These are phyloP conservation scores for Hydra vulgaris DNA, from an alignment of 30 jellyfish, hydroid and myxozoan species.

Conservation along the genomic window DNA sequence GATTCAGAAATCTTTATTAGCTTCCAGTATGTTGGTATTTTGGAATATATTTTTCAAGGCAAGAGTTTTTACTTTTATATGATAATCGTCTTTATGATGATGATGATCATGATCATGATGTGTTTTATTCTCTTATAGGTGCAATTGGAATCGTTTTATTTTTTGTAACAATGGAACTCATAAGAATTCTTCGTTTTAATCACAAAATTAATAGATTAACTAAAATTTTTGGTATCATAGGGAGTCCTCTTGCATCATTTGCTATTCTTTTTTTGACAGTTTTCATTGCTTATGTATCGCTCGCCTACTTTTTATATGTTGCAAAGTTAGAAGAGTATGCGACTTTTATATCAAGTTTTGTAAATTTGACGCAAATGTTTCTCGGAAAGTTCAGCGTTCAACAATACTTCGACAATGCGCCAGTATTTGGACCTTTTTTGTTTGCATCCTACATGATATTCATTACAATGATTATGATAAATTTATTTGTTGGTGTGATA, in stretches of 20 bases:
- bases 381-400: slow-evolving; percentile 69
- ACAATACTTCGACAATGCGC: slow-evolving; percentile 48
- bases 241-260: slow-evolving; percentile 72
- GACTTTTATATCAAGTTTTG: slow-evolving; percentile 36
- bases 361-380: slow-evolving; percentile 70
- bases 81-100: neutral
- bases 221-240: slow-evolving; percentile 54
- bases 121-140: slow-evolving; percentile 18
- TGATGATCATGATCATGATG: neutral
- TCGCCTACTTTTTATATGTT: slow-evolving; percentile 51
- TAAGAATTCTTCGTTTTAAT: slow-evolving; percentile 79
- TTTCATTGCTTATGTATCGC: slow-evolving; percentile 73
- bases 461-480: slow-evolving; percentile 72
- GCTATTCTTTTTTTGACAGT: slow-evolving; percentile 52
- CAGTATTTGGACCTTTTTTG: slow-evolving; percentile 71
- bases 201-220: slow-evolving; percentile 47
- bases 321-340: slow-evolving; percentile 49
- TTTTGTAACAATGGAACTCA: slow-evolving; percentile 63
- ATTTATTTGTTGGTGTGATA: slow-evolving; percentile 85
- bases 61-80: neutral
- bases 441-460: slow-evolving; percentile 71
- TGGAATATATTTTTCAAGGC: slow-evolving; percentile 53
- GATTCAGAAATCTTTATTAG: slow-evolving; percentile 83
- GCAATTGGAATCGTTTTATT: slow-evolving; percentile 71
- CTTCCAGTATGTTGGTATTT: slow-evolving; percentile 55